Evolutionary conservation across 2,797 vertebrate genomes (phyloP), one percentile per base, ranked within the genome.

Genomic region (Anguilla obscura): DNA sequence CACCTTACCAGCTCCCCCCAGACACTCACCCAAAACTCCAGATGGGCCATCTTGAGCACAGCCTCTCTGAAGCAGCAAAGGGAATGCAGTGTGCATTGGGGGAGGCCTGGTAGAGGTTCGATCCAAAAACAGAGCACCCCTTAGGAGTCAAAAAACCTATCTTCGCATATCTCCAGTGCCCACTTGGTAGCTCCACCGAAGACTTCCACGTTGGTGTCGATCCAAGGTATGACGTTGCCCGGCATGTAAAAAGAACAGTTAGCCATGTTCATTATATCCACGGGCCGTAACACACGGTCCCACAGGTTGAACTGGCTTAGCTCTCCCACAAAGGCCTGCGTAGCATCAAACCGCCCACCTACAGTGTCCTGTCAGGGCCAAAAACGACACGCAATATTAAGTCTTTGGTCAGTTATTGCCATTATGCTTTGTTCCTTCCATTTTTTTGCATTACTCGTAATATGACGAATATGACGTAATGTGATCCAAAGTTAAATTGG

Each of bases 291-390:
- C 85, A 99, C 95, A 0, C 98, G 97, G 93, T 99, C 98, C 98
- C 99, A 99, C 90, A 99, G 97, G 94, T 98, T 99, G 93, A 99
- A 98, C 93, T 99, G 98, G 95, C 98, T 98, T 95, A 99, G 95
- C 93, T 99, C 99, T 66, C 99, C 99, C 76, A 99, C 98, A 0
- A 99, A 99, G 0, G 99, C 99, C 95, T 99, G 99, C 1, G 98
- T 98, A 6, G 99, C 99, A 52, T 99, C 99, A 18, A 99, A 99
- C 87, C 98, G 97, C 85, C 98, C 98, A 48, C 99, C 99, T 1
- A 99, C 97, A 0, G 97, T 96, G 88, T 99, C 98, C 99, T 99
- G 95, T 21, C 89, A 88, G 94, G 90, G 91, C 86, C 92, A 80
- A 89, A 92, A 93, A 93, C 63, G 85, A 90, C 89, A 90, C 83